Base-by-base conservation (phyloP, 1,140 invertebrate species). In the Steinernema khuongi region DNA sequence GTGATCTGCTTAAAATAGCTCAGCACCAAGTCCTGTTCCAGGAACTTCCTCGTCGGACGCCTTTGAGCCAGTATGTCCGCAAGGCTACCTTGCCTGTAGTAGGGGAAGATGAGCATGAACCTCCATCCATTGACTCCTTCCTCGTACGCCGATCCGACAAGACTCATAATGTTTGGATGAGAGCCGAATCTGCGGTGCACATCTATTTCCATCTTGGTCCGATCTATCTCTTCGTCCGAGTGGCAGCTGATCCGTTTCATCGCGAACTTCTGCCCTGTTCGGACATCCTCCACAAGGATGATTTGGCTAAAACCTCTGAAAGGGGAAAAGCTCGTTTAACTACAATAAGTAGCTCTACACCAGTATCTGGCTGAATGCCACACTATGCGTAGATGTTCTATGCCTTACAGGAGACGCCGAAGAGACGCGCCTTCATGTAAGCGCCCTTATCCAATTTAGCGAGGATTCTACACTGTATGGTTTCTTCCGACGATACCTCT, bases 231-330 rank as follows among this genome's bases (percentile, higher is more conserved):
- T 74, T 92, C 91, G 75, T 89, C 87, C 70, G 90, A 89, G 86
- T 93, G 91, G 84, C 91, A 93, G 44, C 89, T 88, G 50, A 94
- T 92, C 81, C 91, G 89, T 87, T 94, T 94, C 36, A 93, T 85
- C 14, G 92, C 93, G 88, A 90, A 93, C 72, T 89, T 87, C 75
- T 90, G 90, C 78, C 89, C 89, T 11, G 89, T 91, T n/a, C 86
- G 73, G n/a, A 86, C 79, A 86, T 93, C 91, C 85, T 93, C 91
- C 1, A 91, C 90, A 75, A 94, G 86, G 79, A 91, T 90, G 71
- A 94, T 91, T 73, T 90, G 90, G 83, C 92, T 93, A 81, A 94
- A 94, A 22, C 92, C 92, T 29, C 92, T 93, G 83, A 74, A 89
- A 88, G 79, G 72, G 81, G 80, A 60, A 60, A n/a, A 60, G 50